Base-by-base conservation (phyloP, 2,113 vertebrate species). In the Onychostruthus taczanowskii region DNA sequence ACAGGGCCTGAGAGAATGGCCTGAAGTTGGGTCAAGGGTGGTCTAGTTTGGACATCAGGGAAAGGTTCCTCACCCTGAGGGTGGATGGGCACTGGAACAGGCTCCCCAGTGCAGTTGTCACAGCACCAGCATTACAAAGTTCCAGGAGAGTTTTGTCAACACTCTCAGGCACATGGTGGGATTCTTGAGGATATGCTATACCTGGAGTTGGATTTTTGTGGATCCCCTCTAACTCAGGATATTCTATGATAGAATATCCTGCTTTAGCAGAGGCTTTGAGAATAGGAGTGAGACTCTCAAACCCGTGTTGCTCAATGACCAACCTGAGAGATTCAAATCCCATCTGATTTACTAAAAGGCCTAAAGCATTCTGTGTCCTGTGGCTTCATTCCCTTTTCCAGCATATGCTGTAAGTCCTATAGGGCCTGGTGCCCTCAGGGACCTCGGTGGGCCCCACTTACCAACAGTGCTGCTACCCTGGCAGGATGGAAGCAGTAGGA, bases 391-490 rank as follows among this genome's bases (percentile, higher is more conserved):
- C 22, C 10, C 10, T 58, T 81, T 66, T 58, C 46, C 22, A 23
- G 52, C 9, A 3, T 3, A 3, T 31, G 41, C 35, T 52, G 27
- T 27, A n/a, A 37, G n/a, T 39, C 16, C 7, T 31, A 0, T 3
- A 27, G 39, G 5, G 30, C 11, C 1, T 13, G 2, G 16, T 80
- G 35, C 16, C 61, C 31, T 69, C 7, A 2, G 11, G 62, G 55
- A 22, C 53, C 47, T 63, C 0, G 0, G 2, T 44, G 83, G 20
- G 13, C 35, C 24, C n/a, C 23, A 8, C 15, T 39, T 10, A 10
- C 4, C 39, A 27, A 0, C 31, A 9, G 13, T 13, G 8, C 6
- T 13, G 4, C 43, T 31, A 0, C 9, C 10, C 35, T 10, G 27
- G 35, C 12, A 39, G 56, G 33, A 7, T 20, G 33, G 56, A 33